Percentiles rank a stretch among this genome's conserved stretches.
These are phyloP conservation scores for Incurvaria masculella DNA, from an alignment of 2,888 invertebrate species.

Conservation along the genomic window DNA sequence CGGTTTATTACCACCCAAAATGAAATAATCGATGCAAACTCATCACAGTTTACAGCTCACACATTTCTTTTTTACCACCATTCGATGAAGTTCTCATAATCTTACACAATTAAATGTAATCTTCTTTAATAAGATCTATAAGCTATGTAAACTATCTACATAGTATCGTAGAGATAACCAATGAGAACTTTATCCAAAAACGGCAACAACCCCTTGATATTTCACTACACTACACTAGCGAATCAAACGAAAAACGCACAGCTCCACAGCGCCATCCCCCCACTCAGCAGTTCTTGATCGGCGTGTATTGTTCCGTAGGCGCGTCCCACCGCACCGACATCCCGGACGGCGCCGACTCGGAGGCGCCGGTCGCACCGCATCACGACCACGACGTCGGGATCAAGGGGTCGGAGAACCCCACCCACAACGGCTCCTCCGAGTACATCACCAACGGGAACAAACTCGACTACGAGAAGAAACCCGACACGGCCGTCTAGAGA, in stretches of 20 bases:
- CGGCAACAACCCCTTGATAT: no score
- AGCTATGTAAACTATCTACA: no score
- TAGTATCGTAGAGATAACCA: no score
- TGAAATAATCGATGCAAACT: no score
- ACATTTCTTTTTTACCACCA: no score
- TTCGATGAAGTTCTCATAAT: no score
- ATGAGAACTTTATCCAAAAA: no score
- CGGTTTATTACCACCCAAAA: no score
- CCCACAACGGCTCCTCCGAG: conserved; percentile 57
- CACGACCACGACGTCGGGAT: conserved; percentile 54
- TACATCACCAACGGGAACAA: conserved; percentile 58
- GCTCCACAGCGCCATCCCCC: conserved; percentile 6
- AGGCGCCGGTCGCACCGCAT: conserved; percentile 56
- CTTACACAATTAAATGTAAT: no score
- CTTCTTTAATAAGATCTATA: no score
- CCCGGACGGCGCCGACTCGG: conserved; percentile 61
- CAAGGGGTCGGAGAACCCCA: conserved; percentile 56
- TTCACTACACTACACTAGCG: conserved; percentile 1
- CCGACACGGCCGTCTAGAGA: conserved; percentile 48
- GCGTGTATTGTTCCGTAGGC: conserved; percentile 47
- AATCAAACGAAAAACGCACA: conserved; percentile 10
- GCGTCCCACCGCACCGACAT: conserved; percentile 59
- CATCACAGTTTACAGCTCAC: no score
- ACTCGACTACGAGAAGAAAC: conserved; percentile 48
- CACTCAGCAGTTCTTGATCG: conserved; percentile 45